Percentiles rank a stretch among this genome's conserved stretches.
These are phyloP conservation scores for Suillia variegata DNA, from an alignment of 2,888 invertebrate genomes.

Conservation along the genomic window DNA sequence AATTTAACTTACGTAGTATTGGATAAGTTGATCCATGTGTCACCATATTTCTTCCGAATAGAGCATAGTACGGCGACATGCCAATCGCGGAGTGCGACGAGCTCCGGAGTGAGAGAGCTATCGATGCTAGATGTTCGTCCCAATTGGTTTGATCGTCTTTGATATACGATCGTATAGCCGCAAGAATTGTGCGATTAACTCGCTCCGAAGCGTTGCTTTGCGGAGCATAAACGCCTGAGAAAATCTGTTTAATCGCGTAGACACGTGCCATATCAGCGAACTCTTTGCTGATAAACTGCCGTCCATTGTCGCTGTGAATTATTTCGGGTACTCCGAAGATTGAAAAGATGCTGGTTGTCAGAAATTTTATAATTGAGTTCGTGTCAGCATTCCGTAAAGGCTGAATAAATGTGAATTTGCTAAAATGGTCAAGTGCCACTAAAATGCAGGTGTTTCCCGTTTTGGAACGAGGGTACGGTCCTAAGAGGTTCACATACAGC, in stretches of 20 bases:
- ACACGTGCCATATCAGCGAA: neutral
- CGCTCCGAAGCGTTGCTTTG: slow-evolving; percentile 10
- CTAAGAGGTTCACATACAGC: too few species aligned
- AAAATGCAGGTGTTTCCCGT: too few species aligned
- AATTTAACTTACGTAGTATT: neutral
- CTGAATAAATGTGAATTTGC: too few species aligned
- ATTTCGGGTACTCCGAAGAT: slow-evolving; percentile 3
- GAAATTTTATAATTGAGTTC: neutral
- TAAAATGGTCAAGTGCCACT: too few species aligned
- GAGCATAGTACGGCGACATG: slow-evolving; percentile 11
- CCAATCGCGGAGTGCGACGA: slow-evolving; percentile 2
- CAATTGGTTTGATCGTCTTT: neutral
- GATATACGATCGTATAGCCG: slow-evolving; percentile 6
- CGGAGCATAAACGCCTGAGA: slow-evolving; percentile 3
- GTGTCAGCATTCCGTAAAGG: neutral
- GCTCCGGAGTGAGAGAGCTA: neutral
- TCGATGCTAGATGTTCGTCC: neutral
- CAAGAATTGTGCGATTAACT: neutral
- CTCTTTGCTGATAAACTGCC: slow-evolving; percentile 4
- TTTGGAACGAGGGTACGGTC: too few species aligned
- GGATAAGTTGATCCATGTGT: neutral
- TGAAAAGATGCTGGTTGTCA: neutral
- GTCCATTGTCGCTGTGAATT: slow-evolving; percentile 7
- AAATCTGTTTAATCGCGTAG: neutral
- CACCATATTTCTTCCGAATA: slow-evolving; percentile 10